phyloP scores from a whole-genome alignment of 2,113 vertebrate genomes.

The Procapra przewalskii region DNA sequence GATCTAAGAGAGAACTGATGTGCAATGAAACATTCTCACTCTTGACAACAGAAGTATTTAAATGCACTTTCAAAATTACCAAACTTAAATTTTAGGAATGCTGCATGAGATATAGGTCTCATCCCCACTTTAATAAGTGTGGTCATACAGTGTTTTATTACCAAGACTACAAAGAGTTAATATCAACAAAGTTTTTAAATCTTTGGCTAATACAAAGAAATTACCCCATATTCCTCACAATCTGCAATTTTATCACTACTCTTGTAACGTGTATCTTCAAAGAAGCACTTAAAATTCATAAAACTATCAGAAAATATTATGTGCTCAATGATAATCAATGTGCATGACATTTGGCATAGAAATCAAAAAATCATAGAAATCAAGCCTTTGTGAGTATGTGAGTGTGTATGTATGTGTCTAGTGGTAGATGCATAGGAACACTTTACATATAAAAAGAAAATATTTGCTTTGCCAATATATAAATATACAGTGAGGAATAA shows the following conservation, averaged over 20 bases:
- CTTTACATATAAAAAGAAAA: not conserved
- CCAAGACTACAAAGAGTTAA: not conserved
- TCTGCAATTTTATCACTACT: not conserved
- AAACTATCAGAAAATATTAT: not conserved
- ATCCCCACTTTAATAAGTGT: not conserved
- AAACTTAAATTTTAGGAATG: not conserved
- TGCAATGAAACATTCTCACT: conserved; percentile 29
- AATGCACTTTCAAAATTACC: not conserved
- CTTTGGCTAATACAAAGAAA: not conserved
- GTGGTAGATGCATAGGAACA: not conserved
- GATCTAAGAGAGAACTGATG: conserved; percentile 13
- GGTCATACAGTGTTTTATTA: not conserved
- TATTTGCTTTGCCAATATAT: not conserved
- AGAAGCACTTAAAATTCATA: not conserved
- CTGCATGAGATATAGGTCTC: not conserved
- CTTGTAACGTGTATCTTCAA: not conserved
- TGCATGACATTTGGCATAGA: not conserved
- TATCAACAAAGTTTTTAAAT: not conserved
- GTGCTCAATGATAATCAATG: not conserved
- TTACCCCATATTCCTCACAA: not conserved
- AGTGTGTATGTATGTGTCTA: not conserved
- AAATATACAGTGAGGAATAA: not conserved
- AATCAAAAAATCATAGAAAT: not conserved
- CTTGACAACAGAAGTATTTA: conserved; percentile 31
- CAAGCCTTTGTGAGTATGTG: not conserved